Conservation (phyloP, 2,113 vertebrate species). For the Calidris pugnax region DNA sequence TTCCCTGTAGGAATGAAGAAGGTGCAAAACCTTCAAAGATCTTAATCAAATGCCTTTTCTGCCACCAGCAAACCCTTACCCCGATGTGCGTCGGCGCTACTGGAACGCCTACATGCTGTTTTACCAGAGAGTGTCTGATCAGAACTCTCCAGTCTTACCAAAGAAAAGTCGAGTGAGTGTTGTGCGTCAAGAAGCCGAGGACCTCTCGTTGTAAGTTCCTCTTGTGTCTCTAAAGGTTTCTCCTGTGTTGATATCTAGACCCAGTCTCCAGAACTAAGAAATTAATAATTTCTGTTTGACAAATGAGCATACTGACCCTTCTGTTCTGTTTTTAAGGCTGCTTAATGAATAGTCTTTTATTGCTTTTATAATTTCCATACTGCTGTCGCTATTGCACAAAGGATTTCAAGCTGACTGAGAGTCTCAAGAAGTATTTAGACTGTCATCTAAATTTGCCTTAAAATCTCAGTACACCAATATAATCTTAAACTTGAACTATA, state of each 20-base stretch:
- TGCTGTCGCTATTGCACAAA: not conserved
- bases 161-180: constrained; percentile 98
- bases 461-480: not conserved
- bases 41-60: not conserved
- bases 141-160: constrained; percentile 94
- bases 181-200: constrained; percentile 95
- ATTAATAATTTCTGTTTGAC: not conserved
- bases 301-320: not conserved
- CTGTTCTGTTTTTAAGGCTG: not conserved
- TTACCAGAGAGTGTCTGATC: constrained; percentile 95
- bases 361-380: not conserved
- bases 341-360: not conserved
- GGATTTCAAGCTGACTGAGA: not conserved
- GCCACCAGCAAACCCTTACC: constrained; percentile 90
- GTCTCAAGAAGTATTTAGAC: not conserved
- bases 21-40: not conserved
- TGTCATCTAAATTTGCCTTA: not conserved
- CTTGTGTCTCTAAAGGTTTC: not conserved
- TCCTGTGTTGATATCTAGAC: not conserved
- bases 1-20: not conserved
- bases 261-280: not conserved
- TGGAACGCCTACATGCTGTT: constrained; percentile 99
- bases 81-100: constrained; percentile 93
- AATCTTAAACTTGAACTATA: not conserved
- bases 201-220: constrained; percentile 89